Conservation (phyloP, 2,797 vertebrate genomes). For the Myiotriccus ornatus region DNA sequence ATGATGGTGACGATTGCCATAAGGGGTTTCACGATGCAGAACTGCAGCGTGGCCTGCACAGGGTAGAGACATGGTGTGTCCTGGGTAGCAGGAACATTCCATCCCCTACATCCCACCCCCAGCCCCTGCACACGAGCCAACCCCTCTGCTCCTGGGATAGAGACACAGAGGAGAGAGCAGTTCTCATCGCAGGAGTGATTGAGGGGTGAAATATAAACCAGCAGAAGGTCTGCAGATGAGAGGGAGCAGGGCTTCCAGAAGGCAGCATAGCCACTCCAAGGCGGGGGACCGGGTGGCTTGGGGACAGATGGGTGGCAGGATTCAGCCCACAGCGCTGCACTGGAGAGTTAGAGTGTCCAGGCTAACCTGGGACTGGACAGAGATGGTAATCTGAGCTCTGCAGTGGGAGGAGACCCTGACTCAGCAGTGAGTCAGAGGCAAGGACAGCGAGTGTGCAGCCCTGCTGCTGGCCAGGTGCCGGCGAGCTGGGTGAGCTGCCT, state of each 20-base stretch:
- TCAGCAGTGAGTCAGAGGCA: constrained; percentile 68
- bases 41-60: constrained; percentile 93
- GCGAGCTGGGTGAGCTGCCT: background rate
- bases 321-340: background rate
- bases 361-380: constrained; percentile 20
- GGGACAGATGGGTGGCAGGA: background rate
- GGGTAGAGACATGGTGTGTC: background rate
- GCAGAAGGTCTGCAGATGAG: background rate
- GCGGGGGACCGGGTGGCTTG: background rate
- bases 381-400: constrained; percentile 51
- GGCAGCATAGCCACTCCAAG: rapidly evolving
- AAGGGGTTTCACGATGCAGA: constrained; percentile 95
- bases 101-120: background rate
- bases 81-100: background rate
- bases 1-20: constrained; percentile 93
- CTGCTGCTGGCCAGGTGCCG: constrained; percentile 53
- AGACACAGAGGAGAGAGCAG: background rate
- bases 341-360: background rate
- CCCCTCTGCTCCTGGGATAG: background rate
- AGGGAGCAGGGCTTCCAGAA: background rate
- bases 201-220: background rate
- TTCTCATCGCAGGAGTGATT: background rate
- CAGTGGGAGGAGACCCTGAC: constrained; percentile 66
- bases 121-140: rapidly evolving
- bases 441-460: background rate